These are phyloP conservation scores for Poicephalus meyeri DNA, from an alignment of 2,113 vertebrate genomes.

Conservation along the genomic window DNA sequence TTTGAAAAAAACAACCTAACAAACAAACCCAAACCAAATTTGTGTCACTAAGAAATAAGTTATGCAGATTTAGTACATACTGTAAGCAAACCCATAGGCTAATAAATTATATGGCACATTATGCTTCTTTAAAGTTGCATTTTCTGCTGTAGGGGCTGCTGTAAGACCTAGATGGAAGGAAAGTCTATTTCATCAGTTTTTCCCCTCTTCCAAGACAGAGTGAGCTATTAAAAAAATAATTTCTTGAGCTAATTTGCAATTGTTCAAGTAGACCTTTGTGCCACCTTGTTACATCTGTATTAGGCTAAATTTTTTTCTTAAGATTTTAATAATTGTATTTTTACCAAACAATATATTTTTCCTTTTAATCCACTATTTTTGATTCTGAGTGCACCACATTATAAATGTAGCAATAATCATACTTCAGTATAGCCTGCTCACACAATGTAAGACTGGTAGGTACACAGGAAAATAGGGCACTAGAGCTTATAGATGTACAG, in stretches of 20 bases:
- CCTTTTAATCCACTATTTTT: neutral
- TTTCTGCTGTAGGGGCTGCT: neutral
- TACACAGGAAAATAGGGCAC: neutral
- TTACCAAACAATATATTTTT: neutral
- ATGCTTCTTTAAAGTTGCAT: neutral
- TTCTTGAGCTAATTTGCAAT: constrained; percentile 29
- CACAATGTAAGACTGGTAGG: neutral
- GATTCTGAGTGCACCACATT: neutral
- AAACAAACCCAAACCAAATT: neutral
- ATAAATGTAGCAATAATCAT: neutral
- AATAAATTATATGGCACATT: neutral
- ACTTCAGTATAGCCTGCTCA: neutral
- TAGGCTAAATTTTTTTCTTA: neutral
- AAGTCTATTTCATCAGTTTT: neutral
- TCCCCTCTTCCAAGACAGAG: neutral
- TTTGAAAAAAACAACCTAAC: neutral
- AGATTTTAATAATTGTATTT: neutral
- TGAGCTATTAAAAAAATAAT: neutral
- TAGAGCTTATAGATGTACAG: neutral
- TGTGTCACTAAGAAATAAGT: neutral
- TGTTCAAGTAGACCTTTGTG: neutral
- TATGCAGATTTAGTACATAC: neutral
- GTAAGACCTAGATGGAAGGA: neutral
- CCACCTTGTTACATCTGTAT: neutral
- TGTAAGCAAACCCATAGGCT: neutral